These are phyloP conservation scores for Cetonia aurata DNA, from an alignment of 2,888 invertebrate genomes.

Conservation along the genomic window DNA sequence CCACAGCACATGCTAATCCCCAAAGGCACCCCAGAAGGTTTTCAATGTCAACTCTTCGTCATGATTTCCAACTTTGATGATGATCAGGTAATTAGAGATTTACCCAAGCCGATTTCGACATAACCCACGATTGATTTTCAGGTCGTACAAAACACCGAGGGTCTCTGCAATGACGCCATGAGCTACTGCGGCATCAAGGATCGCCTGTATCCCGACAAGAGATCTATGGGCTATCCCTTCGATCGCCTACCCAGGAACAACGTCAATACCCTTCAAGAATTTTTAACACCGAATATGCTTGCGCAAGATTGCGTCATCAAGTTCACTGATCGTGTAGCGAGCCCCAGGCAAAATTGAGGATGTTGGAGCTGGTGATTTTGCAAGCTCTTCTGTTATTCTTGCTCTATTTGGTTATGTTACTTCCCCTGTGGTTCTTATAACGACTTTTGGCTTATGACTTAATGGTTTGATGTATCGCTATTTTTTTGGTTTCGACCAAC, in stretches of 20 bases:
- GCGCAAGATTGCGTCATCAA: slow-evolving; percentile 55
- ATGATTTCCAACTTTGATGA: slow-evolving; percentile 82
- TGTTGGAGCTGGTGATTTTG: slow-evolving; percentile 12
- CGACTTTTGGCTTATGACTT: slow-evolving; percentile 6
- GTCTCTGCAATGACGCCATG: slow-evolving; percentile 75
- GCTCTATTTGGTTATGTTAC: not conserved
- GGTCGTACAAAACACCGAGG: slow-evolving; percentile 68
- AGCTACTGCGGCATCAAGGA: slow-evolving; percentile 83
- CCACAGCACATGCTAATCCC: slow-evolving; percentile 86
- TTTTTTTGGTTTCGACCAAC: not conserved
- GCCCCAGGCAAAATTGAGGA: not conserved
- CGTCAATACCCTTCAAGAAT: slow-evolving; percentile 71
- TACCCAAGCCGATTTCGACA: not conserved
- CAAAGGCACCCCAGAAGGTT: slow-evolving; percentile 77
- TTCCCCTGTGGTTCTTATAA: slow-evolving; percentile 16
- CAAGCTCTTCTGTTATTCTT: not conserved
- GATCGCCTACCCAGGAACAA: slow-evolving; percentile 71
- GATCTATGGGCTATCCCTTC: slow-evolving; percentile 87
- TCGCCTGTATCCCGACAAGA: slow-evolving; percentile 80
- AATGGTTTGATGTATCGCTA: not conserved
- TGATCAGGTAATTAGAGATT: slow-evolving; percentile 71
- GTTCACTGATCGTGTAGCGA: slow-evolving; percentile 13
- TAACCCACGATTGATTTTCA: slow-evolving; percentile 50
- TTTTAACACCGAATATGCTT: slow-evolving; percentile 78
- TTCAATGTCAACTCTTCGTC: slow-evolving; percentile 77